Evolutionary conservation across 2,888 invertebrate species (phyloP), one percentile per base, ranked within the genome.

Genomic region (Thelaira solivaga): DNA sequence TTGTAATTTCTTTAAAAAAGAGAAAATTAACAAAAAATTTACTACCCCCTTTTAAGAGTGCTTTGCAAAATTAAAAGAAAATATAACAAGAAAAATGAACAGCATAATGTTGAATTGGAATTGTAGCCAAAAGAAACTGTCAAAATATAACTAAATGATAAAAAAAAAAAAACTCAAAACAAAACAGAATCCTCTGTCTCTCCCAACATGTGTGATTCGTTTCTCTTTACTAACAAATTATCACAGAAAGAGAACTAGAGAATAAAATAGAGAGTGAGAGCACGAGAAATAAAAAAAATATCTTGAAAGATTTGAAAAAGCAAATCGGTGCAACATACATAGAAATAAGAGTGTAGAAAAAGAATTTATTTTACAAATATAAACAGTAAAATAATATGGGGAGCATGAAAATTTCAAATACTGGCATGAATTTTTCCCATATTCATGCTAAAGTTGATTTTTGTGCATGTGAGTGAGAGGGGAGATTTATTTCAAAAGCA

Each of bases 1-100:
- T 74, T 74, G 74, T 74, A 67, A 61, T 67, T 67, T 74, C 45
- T 29, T 16, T 41, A 16, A 45, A 29, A 31, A 22, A 45, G 61
- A 71, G 18, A 8, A 45, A 11, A 11, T 2, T 3, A n/a, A 65
- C 13, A 29, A 26, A 26, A 36, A 20, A 2, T 22, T 24, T 34
- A 13, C 43, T 29, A 53, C 61, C 49, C 36, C 36, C 22, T 29
- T 36, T 10, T 10, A 13, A 2, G 11, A 47, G n/a, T 16, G 26
- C 1, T 47, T 24, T 39, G 39, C 39, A 31, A 72, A 51, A 55
- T 29, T 10, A 1, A 31, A 49, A 36, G 13, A 59, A 34, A 34
- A 13, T 51, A 20, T 11, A n/a, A 41, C 18, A 31, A 61, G 31
- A 16, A 57, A 39, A 13, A n/a, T 36, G 13, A n/a, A 39, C 2